Conservation (phyloP, 2,888 invertebrate genomes). For the Oscheius onirici region DNA sequence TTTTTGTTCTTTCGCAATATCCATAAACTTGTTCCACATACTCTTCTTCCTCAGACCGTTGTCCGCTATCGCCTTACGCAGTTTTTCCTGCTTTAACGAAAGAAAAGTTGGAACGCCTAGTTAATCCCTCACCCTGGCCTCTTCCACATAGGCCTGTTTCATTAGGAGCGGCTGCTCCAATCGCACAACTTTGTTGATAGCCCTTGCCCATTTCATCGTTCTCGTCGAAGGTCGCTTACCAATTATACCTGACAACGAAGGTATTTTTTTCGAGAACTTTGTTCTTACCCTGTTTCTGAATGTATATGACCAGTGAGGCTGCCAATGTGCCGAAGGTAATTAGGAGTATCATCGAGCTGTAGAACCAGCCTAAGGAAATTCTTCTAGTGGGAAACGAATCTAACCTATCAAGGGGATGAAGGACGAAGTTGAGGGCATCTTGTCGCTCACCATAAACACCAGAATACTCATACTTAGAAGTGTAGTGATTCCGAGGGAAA, state of each 20-base stretch:
- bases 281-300: conserved; percentile 71
- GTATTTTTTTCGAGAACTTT: not conserved
- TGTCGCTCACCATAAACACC: conserved; percentile 72
- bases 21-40: conserved; percentile 16
- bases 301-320: conserved; percentile 74
- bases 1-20: conserved; percentile 5
- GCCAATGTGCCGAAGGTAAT: conserved; percentile 74
- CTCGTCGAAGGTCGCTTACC: conserved; percentile 61
- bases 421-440: conserved; percentile 74
- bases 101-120: not conserved
- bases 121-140: conserved; percentile 1
- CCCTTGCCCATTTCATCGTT: conserved; percentile 61
- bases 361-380: conserved; percentile 72
- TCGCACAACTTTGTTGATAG: conserved; percentile 57
- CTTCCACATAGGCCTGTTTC: conserved; percentile 64
- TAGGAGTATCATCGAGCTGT: conserved; percentile 74
- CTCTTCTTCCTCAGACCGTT: conserved; percentile 20
- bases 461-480: conserved; percentile 73
- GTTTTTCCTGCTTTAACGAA: conserved; percentile 8
- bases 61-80: not conserved
- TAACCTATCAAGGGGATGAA: conserved; percentile 74
- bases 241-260: conserved; percentile 57
- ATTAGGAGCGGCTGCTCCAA: conserved; percentile 67
- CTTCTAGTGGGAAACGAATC: conserved; percentile 12
- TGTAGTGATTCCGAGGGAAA: conserved; percentile 67